Evolutionary conservation across 1,140 invertebrate genomes (phyloP).

Genomic region (Ectropis grisescens): DNA sequence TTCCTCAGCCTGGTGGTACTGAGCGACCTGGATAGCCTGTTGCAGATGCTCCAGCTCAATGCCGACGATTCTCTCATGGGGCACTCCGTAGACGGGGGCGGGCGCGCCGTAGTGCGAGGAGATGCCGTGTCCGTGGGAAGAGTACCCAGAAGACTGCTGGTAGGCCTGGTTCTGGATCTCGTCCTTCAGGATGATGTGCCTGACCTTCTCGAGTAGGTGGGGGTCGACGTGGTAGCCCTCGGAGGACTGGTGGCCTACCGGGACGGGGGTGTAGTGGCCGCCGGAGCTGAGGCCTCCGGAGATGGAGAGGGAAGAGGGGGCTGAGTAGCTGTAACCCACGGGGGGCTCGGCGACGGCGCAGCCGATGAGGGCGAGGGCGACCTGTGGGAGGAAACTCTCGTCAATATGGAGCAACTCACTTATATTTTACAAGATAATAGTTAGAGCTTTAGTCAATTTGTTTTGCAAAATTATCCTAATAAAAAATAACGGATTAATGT

Average conservation of each 20-base stretch:
- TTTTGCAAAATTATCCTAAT: no score
- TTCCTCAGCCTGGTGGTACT: constrained; percentile 72
- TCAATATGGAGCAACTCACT: no score
- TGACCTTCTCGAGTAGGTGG: constrained; percentile 83
- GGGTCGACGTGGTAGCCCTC: constrained; percentile 85
- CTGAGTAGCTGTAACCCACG: constrained; percentile 62
- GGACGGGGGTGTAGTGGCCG: constrained; percentile 80
- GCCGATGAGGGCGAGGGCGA: constrained; percentile 59
- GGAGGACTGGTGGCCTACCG: constrained; percentile 78
- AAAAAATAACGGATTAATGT: no score
- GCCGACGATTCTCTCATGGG: constrained; percentile 72
- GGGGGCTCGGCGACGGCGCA: constrained; percentile 63
- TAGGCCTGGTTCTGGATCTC: constrained; percentile 74
- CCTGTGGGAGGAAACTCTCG: constrained; percentile 30
- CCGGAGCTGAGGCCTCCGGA: constrained; percentile 70
- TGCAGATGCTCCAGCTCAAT: constrained; percentile 75
- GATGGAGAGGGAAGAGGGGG: constrained; percentile 32
- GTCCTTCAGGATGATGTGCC: constrained; percentile 84
- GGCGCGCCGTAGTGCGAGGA: constrained; percentile 72
- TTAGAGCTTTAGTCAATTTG: no score
- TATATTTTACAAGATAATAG: no score
- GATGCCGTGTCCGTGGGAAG: constrained; percentile 65
- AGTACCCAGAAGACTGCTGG: constrained; percentile 46
- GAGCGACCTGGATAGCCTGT: constrained; percentile 76
- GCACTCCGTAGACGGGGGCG: constrained; percentile 71